These are phyloP conservation scores for Acanthococcus lagerstroemiae DNA, from an alignment of 2,888 invertebrate genomes.

Conservation along the genomic window DNA sequence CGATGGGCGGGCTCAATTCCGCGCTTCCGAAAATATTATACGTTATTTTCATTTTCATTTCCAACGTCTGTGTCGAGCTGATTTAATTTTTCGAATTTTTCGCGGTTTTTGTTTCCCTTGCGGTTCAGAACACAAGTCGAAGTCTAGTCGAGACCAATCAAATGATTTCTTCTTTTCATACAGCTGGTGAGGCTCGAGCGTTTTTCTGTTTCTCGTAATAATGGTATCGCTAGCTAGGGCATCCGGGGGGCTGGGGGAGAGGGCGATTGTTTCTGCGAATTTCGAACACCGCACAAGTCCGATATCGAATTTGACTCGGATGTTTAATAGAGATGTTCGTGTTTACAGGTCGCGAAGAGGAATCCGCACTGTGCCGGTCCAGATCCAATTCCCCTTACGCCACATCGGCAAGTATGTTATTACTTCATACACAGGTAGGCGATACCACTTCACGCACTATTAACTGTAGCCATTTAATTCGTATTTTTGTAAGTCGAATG, in stretches of 20 bases:
- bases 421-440: conserved; percentile 8
- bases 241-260: too few species aligned
- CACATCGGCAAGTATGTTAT: conserved; percentile 8
- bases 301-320: too few species aligned
- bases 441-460: not conserved
- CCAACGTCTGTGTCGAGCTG: not conserved
- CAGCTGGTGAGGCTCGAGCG: not conserved
- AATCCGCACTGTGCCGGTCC: not conserved
- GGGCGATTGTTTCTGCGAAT: too few species aligned
- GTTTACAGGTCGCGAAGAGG: conserved; percentile 4
- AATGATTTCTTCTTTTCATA: not conserved
- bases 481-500: too few species aligned
- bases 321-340: too few species aligned
- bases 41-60: not conserved
- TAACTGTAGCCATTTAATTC: too few species aligned
- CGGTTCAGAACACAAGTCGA: too few species aligned
- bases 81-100: not conserved
- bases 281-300: too few species aligned
- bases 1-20: not conserved
- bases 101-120: not conserved
- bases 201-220: too few species aligned
- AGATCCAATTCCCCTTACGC: conserved; percentile 10
- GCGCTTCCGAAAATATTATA: not conserved
- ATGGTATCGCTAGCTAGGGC: too few species aligned
- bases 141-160: not conserved